Evolutionary conservation across 2,888 invertebrate species (phyloP).

Genomic region (Thecophora atra): DNA sequence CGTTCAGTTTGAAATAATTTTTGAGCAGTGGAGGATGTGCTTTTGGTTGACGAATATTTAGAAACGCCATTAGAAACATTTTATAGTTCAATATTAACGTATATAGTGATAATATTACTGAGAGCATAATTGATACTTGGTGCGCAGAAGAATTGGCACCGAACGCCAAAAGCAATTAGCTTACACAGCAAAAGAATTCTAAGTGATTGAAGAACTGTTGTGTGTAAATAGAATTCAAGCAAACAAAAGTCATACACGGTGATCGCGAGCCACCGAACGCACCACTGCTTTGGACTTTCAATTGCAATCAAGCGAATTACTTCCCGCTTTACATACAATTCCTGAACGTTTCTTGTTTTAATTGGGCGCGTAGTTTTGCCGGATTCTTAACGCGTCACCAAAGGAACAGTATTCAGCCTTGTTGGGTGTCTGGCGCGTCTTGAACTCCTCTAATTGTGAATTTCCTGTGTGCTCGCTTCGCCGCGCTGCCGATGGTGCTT

Average conservation of each 20-base stretch:
- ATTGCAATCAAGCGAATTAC: conserved; percentile 27
- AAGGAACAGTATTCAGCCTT: no score
- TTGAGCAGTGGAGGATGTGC: conserved; percentile 11
- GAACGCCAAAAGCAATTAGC: neutral
- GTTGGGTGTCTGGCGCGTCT: conserved; percentile 16
- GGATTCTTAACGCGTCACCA: no score
- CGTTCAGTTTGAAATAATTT: conserved; percentile 28
- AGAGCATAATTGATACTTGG: neutral
- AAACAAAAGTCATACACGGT: neutral
- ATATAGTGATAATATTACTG: neutral
- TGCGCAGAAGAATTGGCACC: neutral
- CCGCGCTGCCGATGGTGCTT: neutral
- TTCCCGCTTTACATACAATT: neutral
- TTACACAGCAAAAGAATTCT: conserved; percentile 10
- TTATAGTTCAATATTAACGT: neutral
- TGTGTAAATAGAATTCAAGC: neutral
- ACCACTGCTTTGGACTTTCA: neutral
- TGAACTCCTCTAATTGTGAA: conserved; percentile 43
- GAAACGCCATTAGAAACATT: conserved; percentile 11
- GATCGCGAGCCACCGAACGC: neutral
- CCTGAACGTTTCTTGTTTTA: no score
- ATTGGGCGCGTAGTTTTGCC: no score
- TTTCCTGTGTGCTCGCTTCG: conserved; percentile 34
- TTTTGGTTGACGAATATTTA: conserved; percentile 6
- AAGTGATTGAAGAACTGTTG: neutral